Conservation (phyloP, 1,140 invertebrate genomes). For the Neuroterus valhalla region DNA sequence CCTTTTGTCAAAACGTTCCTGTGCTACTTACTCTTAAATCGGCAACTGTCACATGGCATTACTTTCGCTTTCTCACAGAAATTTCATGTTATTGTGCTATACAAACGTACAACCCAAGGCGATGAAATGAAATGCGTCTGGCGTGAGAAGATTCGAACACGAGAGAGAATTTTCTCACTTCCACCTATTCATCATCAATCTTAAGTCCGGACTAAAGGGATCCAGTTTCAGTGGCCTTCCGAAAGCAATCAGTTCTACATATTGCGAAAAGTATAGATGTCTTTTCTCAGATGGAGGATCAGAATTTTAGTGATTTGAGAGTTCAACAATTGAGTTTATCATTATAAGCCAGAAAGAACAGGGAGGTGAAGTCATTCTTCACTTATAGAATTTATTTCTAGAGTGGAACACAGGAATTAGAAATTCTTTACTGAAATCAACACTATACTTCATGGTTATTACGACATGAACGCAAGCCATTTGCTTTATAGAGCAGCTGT, state of each 20-base stretch:
- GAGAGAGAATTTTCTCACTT: constrained; percentile 14
- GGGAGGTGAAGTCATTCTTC: too few species aligned
- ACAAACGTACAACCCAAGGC: background rate
- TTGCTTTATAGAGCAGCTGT: too few species aligned
- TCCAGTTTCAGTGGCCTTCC: background rate
- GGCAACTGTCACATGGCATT: constrained; percentile 19
- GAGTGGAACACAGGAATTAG: too few species aligned
- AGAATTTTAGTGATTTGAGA: background rate
- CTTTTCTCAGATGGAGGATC: background rate
- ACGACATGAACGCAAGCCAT: too few species aligned
- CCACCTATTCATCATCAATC: constrained; percentile 20
- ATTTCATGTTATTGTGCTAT: background rate
- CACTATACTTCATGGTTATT: too few species aligned
- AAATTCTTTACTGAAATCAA: too few species aligned
- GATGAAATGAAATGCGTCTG: constrained; percentile 8
- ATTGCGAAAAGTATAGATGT: background rate
- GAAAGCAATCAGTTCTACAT: background rate
- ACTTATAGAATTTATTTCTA: too few species aligned
- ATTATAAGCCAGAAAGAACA: too few species aligned
- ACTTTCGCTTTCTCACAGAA: constrained; percentile 15
- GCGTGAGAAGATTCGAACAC: constrained; percentile 15
- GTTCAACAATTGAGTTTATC: too few species aligned
- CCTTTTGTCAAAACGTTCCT: constrained; percentile 3
- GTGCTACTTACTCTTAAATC: constrained; percentile 18
- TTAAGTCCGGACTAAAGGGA: background rate